Base-by-base conservation (phyloP, 2,113 vertebrate species). In the Chroicocephalus ridibundus region DNA sequence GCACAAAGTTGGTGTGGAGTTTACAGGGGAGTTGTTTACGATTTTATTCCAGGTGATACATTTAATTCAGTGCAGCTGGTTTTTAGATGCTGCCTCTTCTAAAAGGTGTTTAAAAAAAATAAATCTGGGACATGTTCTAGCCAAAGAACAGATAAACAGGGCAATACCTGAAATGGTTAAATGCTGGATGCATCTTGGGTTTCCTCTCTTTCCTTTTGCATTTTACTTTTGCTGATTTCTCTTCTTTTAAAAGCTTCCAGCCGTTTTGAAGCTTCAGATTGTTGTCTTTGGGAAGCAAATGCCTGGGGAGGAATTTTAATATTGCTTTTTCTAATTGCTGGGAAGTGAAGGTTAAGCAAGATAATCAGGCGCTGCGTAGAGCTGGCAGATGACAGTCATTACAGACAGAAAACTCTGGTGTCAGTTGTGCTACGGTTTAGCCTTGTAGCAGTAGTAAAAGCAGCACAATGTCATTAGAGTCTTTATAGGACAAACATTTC, bases 401-500 rank as follows among this genome's bases (percentile, higher is more conserved):
- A 52, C 61, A 19, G 61, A 11, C 9, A n/a, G 12, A 11, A 31
- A 34, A 49, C 21, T 13, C 72, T 84, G 91, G 69, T 71, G 77
- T 51, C 34, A 16, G 52, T 34, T 57, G 86, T 52, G 93, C 17
- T 49, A 31, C 6, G 27, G 40, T 88, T 90, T 69, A 82, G 79
- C 2, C 11, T 44, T 44, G 60, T 5, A 57, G 81, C 84, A 49
- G 78, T 19, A 80, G 87, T 95, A 95, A 96, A 96, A 90, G 27
- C 34, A 9, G 81, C 84, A 44, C 90, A 70, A 42, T 64, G 83
- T 92, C 92, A 75, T 94, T 84, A 87, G 60, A 94, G 89, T 36
- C 92, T 92, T 93, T 91, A 64, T 47, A 93, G 94, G 86, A 86
- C 93, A 93, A 95, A 66, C 90, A 86, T 85, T 69, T 90, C 3